Percentiles rank a stretch among this genome's conserved stretches.
phyloP scores from a whole-genome alignment of 2,113 vertebrate species.

The Catharus bicknelli region DNA sequence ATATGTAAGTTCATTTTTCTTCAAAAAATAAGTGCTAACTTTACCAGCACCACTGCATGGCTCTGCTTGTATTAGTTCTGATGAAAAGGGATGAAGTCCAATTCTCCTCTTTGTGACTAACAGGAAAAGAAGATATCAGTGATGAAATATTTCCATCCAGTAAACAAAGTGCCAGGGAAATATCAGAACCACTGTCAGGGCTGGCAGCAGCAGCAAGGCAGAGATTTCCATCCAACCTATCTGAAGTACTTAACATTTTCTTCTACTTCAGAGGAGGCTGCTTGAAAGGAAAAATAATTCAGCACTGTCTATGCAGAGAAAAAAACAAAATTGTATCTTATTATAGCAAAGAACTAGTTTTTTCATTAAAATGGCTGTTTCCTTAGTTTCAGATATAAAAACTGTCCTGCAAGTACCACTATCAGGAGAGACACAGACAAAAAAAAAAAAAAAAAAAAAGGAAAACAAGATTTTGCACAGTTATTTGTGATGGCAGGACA shows the following conservation, averaged over 20 bases:
- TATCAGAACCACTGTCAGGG: background rate
- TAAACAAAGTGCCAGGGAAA: slow-evolving; percentile 32
- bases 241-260: background rate
- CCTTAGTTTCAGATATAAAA: background rate
- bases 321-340: background rate
- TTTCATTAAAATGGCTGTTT: background rate
- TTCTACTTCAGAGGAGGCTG: background rate
- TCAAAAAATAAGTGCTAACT: background rate
- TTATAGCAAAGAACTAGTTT: background rate
- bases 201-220: background rate
- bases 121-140: background rate
- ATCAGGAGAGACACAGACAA: background rate
- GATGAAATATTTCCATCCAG: slow-evolving; percentile 16
- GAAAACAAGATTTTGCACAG: too few relatives aligned
- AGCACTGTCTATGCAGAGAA: background rate
- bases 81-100: background rate
- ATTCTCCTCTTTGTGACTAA: background rate
- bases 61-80: background rate
- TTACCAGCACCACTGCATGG: background rate
- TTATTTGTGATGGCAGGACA: too few relatives aligned
- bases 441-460: background rate
- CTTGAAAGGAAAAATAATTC: slow-evolving; percentile 33
- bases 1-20: background rate
- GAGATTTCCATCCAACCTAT: slow-evolving; percentile 28
- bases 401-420: background rate